Conservation (phyloP, 1,140 invertebrate species). For the Achroia grisella region DNA sequence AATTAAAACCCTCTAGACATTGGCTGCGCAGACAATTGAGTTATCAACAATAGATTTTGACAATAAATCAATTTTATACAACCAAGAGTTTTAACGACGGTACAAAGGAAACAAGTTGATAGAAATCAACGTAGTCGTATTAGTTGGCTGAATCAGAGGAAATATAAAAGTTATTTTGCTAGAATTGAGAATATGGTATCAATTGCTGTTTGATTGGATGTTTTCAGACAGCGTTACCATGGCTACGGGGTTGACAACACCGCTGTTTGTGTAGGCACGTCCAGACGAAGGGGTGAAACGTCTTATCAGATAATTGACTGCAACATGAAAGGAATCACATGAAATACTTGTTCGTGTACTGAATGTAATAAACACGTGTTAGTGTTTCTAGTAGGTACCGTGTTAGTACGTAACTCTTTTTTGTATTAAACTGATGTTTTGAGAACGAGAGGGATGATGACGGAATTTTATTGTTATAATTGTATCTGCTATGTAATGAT, state of each 20-base stretch:
- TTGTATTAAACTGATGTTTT: no score
- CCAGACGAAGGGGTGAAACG: conserved; percentile 26
- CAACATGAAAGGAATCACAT: conserved; percentile 15
- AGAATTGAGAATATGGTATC: background rate
- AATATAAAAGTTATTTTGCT: conserved; percentile 33
- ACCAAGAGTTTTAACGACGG: conserved; percentile 31
- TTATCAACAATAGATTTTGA: conserved; percentile 31
- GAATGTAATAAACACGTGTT: no score
- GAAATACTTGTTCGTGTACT: no score
- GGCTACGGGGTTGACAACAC: conserved; percentile 24
- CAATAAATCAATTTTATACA: conserved; percentile 45
- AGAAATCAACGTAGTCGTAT: conserved; percentile 4
- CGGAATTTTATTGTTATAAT: no score
- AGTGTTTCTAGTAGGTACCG: no score
- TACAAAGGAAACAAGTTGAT: conserved; percentile 37
- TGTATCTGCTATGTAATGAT: no score
- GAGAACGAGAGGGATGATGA: no score
- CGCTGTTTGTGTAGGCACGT: conserved; percentile 10
- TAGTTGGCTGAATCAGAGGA: background rate
- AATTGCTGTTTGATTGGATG: conserved; percentile 25
- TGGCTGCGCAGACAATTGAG: conserved; percentile 35
- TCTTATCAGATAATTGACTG: conserved; percentile 60
- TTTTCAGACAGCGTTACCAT: conserved; percentile 38
- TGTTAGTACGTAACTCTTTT: no score
- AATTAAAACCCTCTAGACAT: conserved; percentile 24